phyloP scores from a whole-genome alignment of 2,888 invertebrate genomes.

The Cephus sareptanus region DNA sequence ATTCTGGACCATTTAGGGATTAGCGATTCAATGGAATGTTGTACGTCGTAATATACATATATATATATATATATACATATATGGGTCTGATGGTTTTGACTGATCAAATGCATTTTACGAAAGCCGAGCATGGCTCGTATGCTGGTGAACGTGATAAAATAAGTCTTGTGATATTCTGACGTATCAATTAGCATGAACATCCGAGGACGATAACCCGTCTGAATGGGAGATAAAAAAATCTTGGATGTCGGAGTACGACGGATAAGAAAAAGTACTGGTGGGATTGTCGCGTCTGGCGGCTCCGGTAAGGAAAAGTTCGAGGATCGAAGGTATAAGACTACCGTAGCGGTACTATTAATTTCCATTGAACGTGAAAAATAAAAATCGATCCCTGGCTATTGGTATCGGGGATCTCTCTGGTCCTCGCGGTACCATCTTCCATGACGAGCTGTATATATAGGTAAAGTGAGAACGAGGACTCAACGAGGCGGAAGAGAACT shows the following conservation, averaged over 20 bases:
- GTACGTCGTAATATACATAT: background rate
- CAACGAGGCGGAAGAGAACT: constrained; percentile 15
- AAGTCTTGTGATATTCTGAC: background rate
- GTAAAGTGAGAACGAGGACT: constrained; percentile 15
- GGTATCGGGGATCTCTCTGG: background rate
- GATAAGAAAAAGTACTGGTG: background rate
- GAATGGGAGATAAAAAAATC: background rate
- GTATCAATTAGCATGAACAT: background rate
- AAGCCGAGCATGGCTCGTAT: background rate
- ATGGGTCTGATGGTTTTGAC: background rate
- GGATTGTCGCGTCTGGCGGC: background rate
- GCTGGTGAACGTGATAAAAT: background rate
- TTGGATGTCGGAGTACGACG: background rate
- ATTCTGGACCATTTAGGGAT: background rate
- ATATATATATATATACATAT: background rate
- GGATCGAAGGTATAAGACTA: background rate
- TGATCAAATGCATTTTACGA: background rate
- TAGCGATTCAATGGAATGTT: background rate
- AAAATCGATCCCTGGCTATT: background rate
- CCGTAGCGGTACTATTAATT: constrained; percentile 16
- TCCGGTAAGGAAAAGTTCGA: background rate
- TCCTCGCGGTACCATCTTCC: constrained; percentile 10
- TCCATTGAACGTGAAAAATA: constrained; percentile 19
- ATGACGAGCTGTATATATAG: background rate
- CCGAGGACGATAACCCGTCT: background rate